These are phyloP conservation scores for Hydrochoerus hydrochaeris DNA, from an alignment of 2,113 vertebrate genomes.

Conservation along the genomic window DNA sequence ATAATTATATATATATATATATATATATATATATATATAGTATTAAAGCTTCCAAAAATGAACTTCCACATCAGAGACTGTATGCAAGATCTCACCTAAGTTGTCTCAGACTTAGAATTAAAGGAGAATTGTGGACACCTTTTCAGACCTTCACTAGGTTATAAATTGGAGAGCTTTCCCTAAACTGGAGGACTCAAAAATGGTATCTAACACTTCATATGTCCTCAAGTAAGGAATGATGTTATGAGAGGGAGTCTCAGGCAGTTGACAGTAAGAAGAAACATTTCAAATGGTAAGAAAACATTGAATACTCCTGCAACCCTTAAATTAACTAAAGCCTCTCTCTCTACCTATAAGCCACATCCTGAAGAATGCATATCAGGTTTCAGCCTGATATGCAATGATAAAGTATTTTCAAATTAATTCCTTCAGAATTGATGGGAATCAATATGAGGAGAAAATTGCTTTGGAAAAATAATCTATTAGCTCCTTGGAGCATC, in stretches of 20 bases:
- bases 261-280: background rate
- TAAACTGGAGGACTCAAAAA: background rate
- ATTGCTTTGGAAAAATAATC: background rate
- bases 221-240: background rate
- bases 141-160: background rate
- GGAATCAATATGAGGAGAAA: background rate
- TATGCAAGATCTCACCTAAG: background rate
- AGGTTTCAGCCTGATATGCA: slow-evolving; percentile 8
- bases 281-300: background rate
- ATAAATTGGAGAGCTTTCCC: background rate
- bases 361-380: background rate
- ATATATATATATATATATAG: background rate
- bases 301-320: background rate
- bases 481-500: background rate
- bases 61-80: background rate
- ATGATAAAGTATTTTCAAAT: background rate
- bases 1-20: background rate
- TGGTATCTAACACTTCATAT: background rate
- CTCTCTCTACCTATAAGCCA: background rate
- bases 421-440: background rate
- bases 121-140: background rate
- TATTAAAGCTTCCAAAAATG: background rate
- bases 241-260: background rate
- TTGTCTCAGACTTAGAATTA: background rate
- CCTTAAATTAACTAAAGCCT: background rate